Conservation (phyloP, 2,888 invertebrate species). For the Xestia xanthographa region DNA sequence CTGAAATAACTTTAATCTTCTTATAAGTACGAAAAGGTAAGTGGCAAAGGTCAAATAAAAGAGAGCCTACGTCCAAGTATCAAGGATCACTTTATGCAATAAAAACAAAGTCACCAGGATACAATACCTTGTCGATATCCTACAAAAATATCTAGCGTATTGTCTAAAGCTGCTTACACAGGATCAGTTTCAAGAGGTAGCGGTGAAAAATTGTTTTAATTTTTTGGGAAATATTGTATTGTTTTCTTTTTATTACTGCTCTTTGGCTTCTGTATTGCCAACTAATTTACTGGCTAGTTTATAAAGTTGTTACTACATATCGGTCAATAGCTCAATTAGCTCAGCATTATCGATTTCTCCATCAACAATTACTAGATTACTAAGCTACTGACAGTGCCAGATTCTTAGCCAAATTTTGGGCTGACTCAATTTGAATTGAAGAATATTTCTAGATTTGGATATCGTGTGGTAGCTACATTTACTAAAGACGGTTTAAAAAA, state of each 20-base stretch:
- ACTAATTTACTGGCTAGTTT: background rate
- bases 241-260: background rate
- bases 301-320: no score
- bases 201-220: background rate
- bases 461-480: no score
- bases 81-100: slow-evolving; percentile 23
- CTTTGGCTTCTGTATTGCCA: background rate
- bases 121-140: slow-evolving; percentile 22
- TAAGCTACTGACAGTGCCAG: no score
- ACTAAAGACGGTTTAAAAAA: background rate
- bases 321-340: no score
- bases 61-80: slow-evolving; percentile 2
- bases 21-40: slow-evolving; percentile 12
- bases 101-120: slow-evolving; percentile 35
- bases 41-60: slow-evolving; percentile 8
- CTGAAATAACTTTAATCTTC: slow-evolving; percentile 8
- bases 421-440: no score
- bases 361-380: no score
- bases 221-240: background rate
- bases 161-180: slow-evolving; percentile 1
- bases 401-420: no score
- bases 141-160: slow-evolving; percentile 50
- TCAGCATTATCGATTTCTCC: no score
- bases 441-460: no score
- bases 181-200: background rate